These are phyloP conservation scores for Lampris incognitus DNA, from an alignment of 2,113 vertebrate genomes.

Conservation along the genomic window DNA sequence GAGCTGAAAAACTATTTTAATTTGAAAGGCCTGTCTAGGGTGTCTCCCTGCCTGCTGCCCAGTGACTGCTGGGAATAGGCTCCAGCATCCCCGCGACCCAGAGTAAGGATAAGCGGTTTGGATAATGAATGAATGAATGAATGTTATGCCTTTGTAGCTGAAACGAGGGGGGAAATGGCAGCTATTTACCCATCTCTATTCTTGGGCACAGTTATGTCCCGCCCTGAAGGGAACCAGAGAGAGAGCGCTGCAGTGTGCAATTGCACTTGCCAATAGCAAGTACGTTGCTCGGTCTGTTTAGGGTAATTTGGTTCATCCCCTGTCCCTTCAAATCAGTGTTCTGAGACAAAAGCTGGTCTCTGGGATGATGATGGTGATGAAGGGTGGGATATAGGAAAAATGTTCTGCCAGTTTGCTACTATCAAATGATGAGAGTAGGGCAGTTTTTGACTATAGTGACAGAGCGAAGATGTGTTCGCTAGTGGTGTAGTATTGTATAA, in stretches of 20 bases:
- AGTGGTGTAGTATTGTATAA: constrained; percentile 6
- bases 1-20: neutral
- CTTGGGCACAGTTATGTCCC: neutral
- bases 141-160: neutral
- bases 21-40: neutral
- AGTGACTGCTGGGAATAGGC: no score
- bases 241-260: neutral
- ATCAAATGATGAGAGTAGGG: neutral
- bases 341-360: neutral
- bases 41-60: no score
- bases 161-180: neutral
- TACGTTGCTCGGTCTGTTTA: neutral
- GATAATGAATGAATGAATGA: no score
- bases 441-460: neutral
- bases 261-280: constrained; percentile 1
- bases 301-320: neutral
- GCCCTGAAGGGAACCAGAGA: neutral
- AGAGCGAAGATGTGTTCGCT: constrained; percentile 6
- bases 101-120: no score
- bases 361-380: neutral
- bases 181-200: neutral
- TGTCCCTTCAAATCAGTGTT: neutral
- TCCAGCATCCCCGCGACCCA: no score
- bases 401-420: neutral
- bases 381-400: neutral